These are phyloP conservation scores for Alosa alosa DNA, from an alignment of 2,113 vertebrate species.

Conservation along the genomic window DNA sequence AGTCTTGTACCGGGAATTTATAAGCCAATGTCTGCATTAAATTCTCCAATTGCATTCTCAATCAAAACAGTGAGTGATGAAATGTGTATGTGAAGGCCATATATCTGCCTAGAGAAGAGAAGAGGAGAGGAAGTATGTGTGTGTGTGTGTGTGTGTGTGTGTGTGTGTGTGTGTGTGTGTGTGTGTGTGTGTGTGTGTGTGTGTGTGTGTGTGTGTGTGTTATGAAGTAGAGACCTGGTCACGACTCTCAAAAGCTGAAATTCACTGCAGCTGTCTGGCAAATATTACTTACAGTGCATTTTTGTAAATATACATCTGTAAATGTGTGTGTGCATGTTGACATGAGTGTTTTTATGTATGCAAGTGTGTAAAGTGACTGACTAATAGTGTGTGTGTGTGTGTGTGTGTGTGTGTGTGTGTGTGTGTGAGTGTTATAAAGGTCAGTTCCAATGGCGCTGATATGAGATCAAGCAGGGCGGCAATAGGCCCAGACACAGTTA, in stretches of 20 bases:
- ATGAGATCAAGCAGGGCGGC: too few relatives aligned
- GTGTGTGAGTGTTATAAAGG: constrained; percentile 40
- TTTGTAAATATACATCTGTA: constrained; percentile 21
- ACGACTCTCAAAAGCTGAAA: too few relatives aligned
- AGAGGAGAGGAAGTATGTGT: not conserved
- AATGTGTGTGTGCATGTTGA: constrained; percentile 32
- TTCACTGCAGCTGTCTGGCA: too few relatives aligned
- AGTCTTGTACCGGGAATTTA: constrained; percentile 74
- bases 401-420: constrained; percentile 49
- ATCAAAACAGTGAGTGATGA: constrained; percentile 56
- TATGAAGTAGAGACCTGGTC: not conserved
- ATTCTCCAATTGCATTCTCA: constrained; percentile 75
- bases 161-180: constrained; percentile 28
- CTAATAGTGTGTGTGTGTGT: constrained; percentile 20
- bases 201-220: constrained; percentile 50
- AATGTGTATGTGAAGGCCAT: constrained; percentile 37
- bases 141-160: constrained; percentile 28
- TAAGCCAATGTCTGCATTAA: constrained; percentile 71
- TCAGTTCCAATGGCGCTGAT: too few relatives aligned
- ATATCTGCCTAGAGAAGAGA: not conserved
- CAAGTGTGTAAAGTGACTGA: not conserved
- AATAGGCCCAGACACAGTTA: not conserved
- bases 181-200: constrained; percentile 9
- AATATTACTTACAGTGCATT: too few relatives aligned
- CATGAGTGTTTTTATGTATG: constrained; percentile 14